Evolutionary conservation across 2,797 vertebrate species (phyloP).

Genomic region (Picus viridis): DNA sequence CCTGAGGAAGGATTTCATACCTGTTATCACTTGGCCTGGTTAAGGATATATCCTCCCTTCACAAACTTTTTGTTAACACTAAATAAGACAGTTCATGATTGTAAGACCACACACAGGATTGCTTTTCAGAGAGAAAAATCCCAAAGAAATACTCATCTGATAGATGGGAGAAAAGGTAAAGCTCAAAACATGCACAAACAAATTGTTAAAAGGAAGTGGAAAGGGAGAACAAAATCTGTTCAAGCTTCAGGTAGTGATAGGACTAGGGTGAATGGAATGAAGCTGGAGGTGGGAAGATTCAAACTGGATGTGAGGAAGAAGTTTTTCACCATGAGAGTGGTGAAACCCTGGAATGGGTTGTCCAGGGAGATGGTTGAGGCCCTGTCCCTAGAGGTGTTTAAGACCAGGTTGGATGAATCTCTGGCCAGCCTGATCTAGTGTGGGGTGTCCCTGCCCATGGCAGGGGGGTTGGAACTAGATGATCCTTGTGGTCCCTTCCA

Average conservation of each 20-base stretch:
- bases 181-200: slow-evolving; percentile 19
- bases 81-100: slow-evolving; percentile 25
- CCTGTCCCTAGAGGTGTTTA: no score
- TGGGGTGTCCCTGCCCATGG: no score
- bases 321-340: no score
- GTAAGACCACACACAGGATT: background rate
- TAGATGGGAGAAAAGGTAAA: slow-evolving; percentile 43
- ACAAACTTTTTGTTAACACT: background rate
- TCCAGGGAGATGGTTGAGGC: no score
- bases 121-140: slow-evolving; percentile 36
- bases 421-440: no score
- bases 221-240: background rate
- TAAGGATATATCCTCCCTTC: background rate
- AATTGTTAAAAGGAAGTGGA: slow-evolving; percentile 38
- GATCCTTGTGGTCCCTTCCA: no score
- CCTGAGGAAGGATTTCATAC: background rate
- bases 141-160: slow-evolving; percentile 8
- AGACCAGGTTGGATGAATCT: no score
- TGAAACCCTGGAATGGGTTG: no score
- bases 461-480: no score
- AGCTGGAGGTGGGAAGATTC: no score
- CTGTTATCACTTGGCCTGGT: background rate
- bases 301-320: no score
- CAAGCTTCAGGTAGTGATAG: background rate
- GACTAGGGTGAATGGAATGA: no score